Conservation (phyloP, 1,140 invertebrate genomes). For the Heliconius congener region DNA sequence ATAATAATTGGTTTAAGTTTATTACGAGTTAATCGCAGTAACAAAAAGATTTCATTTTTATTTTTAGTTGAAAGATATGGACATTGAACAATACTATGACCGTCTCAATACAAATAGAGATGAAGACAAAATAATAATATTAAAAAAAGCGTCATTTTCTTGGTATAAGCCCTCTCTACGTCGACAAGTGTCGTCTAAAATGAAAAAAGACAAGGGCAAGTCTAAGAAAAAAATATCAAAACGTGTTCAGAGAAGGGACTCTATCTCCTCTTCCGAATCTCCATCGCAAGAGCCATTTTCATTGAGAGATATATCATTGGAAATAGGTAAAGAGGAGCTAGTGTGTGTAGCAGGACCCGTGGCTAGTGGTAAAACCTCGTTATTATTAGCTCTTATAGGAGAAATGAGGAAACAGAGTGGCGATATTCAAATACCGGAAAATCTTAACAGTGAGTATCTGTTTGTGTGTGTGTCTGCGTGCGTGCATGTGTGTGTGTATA, state of each 20-base stretch:
- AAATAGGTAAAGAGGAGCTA: conserved; percentile 84
- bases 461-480: no score
- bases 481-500: no score
- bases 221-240: conserved; percentile 70
- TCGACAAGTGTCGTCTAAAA: conserved; percentile 41
- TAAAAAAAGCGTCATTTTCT: conserved; percentile 80
- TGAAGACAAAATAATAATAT: conserved; percentile 75
- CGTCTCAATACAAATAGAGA: conserved; percentile 67
- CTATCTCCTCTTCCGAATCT: conserved; percentile 45
- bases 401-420: conserved; percentile 87
- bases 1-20: not conserved
- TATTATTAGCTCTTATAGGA: conserved; percentile 88
- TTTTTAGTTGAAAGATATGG: conserved; percentile 84
- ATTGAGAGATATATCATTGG: conserved; percentile 82
- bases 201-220: conserved; percentile 78
- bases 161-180: conserved; percentile 62
- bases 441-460: conserved; percentile 81
- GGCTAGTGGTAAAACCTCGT: conserved; percentile 89
- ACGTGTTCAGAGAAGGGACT: conserved; percentile 51
- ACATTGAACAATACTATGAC: conserved; percentile 79
- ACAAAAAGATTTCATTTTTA: not conserved
- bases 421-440: conserved; percentile 83
- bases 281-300: conserved; percentile 64
- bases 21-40: not conserved
- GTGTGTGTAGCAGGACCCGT: conserved; percentile 88